Evolutionary conservation across 2,113 vertebrate species (phyloP).

Genomic region (Cheirogaleus medius): DNA sequence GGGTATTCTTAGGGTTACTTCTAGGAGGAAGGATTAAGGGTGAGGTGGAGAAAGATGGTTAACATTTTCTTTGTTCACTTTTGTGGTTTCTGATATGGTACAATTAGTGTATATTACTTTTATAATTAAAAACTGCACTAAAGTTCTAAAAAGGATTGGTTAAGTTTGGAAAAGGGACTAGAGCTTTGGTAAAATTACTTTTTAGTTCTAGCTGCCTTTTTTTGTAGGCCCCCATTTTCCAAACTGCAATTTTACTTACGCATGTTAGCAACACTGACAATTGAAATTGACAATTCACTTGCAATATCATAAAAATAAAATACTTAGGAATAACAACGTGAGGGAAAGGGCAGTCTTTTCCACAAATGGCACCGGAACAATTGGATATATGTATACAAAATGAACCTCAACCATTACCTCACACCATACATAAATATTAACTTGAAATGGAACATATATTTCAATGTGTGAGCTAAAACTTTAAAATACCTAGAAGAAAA

Average conservation of each 20-base stretch:
- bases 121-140: background rate
- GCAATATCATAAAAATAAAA: background rate
- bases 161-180: background rate
- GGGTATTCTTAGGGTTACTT: background rate
- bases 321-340: background rate
- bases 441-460: background rate
- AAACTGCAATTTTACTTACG: background rate
- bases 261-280: background rate
- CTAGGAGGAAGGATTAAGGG: background rate
- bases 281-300: background rate
- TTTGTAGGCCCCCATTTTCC: background rate
- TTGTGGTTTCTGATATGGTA: background rate
- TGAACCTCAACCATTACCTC: background rate
- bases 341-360: background rate
- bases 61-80: background rate
- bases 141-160: background rate
- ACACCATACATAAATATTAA: background rate
- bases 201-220: background rate
- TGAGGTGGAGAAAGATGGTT: background rate
- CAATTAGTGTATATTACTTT: background rate
- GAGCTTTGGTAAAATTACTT: background rate
- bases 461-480: background rate
- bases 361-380: background rate
- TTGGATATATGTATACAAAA: background rate
- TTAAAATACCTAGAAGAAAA: background rate